Evolutionary conservation across 2,797 vertebrate species (phyloP).

Genomic region (Chanos chanos): DNA sequence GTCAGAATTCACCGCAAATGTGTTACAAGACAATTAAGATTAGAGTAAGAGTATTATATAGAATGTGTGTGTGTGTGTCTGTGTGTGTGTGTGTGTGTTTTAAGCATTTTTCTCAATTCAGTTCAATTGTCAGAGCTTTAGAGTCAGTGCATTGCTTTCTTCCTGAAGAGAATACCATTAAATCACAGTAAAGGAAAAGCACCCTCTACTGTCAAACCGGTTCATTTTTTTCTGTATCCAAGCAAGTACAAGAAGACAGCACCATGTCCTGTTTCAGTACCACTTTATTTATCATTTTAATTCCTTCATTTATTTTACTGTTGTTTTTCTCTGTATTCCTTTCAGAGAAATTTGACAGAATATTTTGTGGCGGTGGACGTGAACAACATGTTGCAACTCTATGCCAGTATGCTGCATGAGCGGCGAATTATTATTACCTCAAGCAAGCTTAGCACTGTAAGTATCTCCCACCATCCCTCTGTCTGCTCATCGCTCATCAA

Average conservation of each 20-base stretch:
- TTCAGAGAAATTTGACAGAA: conserved; percentile 96
- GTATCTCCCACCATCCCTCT: conserved; percentile 63
- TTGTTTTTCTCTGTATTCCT: conserved; percentile 21
- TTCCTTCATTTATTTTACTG: background rate
- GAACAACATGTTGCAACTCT: conserved; percentile 96
- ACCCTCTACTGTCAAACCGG: too few relatives aligned
- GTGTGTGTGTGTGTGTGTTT: conserved; percentile 39
- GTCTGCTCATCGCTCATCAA: conserved; percentile 32
- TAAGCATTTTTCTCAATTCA: too few relatives aligned
- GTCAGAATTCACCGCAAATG: background rate
- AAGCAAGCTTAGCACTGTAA: conserved; percentile 98
- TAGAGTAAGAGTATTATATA: background rate
- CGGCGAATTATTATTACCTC: conserved; percentile 95
- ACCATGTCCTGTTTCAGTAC: too few relatives aligned
- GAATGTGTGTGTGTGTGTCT: background rate
- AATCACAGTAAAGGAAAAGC: too few relatives aligned
- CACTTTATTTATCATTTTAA: too few relatives aligned
- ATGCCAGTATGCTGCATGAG: conserved; percentile 95
- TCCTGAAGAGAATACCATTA: too few relatives aligned
- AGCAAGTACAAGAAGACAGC: too few relatives aligned
- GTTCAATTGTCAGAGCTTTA: too few relatives aligned
- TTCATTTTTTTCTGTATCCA: too few relatives aligned
- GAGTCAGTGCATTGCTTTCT: too few relatives aligned
- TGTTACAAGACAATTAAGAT: background rate
- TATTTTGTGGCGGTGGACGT: conserved; percentile 98